Percentiles rank a stretch among this genome's conserved stretches.
phyloP scores from a whole-genome alignment of 2,797 vertebrate species.

The Fistularia commersonii region DNA sequence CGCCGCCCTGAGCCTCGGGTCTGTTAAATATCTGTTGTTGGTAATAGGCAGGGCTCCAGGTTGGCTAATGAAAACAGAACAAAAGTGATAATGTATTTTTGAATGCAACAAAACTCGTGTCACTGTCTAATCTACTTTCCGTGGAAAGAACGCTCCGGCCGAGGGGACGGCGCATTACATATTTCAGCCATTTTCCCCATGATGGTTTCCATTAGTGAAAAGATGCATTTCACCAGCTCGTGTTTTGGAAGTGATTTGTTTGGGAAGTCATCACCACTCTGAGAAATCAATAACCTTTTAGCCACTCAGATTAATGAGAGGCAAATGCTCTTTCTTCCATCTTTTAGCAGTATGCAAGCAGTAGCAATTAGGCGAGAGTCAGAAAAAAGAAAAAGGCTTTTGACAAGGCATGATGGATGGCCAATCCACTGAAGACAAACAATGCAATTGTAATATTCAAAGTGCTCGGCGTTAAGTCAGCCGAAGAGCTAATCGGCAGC shows the following conservation, averaged over 20 bases:
- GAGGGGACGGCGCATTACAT: conserved; percentile 39
- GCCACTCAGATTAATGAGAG: conserved; percentile 75
- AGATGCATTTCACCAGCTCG: conserved; percentile 62
- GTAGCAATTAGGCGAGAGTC: conserved; percentile 61
- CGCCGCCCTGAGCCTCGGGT: conserved; percentile 18
- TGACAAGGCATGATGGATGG: conserved; percentile 70
- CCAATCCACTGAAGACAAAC: conserved; percentile 54
- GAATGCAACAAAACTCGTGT: conserved; percentile 36
- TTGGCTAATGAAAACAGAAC: conserved; percentile 48
- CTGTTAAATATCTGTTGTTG: conserved; percentile 49
- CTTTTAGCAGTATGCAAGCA: conserved; percentile 55
- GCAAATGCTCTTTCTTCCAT: conserved; percentile 68
- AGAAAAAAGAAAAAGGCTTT: conserved; percentile 34
- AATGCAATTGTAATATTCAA: conserved; percentile 58
- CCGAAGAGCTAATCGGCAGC: conserved; percentile 3
- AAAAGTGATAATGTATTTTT: conserved; percentile 53
- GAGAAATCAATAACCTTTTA: conserved; percentile 80
- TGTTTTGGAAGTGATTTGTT: conserved; percentile 76
- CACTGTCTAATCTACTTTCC: conserved; percentile 47
- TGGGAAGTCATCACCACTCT: conserved; percentile 71
- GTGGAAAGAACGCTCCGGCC: conserved; percentile 31
- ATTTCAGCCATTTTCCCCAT: conserved; percentile 69
- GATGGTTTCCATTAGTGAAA: conserved; percentile 69
- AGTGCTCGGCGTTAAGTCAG: conserved; percentile 44
- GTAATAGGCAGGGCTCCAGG: conserved; percentile 34